These are phyloP conservation scores for Sterna hirundo DNA, from an alignment of 2,113 vertebrate genomes.

Conservation along the genomic window DNA sequence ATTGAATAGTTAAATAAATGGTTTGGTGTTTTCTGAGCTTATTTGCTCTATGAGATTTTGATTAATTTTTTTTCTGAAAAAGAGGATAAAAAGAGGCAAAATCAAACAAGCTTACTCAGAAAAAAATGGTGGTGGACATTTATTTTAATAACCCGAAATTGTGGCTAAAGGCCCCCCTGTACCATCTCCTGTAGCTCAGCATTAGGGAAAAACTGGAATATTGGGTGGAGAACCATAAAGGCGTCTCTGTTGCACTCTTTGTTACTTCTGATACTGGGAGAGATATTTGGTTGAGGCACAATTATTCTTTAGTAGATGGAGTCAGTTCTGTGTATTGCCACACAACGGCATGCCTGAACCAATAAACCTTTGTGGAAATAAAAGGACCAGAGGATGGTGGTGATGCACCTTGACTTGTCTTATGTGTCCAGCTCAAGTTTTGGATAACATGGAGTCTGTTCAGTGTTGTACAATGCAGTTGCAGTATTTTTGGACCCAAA, in stretches of 20 bases:
- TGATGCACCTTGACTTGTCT: background rate
- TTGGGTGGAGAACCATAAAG: background rate
- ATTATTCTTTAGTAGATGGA: fast-evolving
- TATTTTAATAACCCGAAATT: background rate
- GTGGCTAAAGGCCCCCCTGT: fast-evolving
- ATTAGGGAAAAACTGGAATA: background rate
- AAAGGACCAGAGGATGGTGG: no score
- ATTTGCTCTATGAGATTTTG: background rate
- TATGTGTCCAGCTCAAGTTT: fast-evolving
- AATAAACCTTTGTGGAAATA: background rate
- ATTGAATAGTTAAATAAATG: background rate
- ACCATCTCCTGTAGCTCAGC: background rate
- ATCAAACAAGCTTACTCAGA: background rate
- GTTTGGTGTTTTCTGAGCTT: background rate
- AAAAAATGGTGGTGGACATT: background rate
- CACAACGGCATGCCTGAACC: background rate
- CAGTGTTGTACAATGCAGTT: background rate
- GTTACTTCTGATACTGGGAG: background rate
- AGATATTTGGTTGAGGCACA: background rate
- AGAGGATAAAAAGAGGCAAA: background rate
- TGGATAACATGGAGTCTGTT: background rate
- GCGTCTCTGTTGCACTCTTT: background rate
- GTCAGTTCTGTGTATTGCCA: background rate
- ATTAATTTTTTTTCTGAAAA: background rate
- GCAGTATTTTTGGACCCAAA: background rate